Evolutionary conservation across 2,888 invertebrate genomes (phyloP).

Genomic region (Dorcus hopei): DNA sequence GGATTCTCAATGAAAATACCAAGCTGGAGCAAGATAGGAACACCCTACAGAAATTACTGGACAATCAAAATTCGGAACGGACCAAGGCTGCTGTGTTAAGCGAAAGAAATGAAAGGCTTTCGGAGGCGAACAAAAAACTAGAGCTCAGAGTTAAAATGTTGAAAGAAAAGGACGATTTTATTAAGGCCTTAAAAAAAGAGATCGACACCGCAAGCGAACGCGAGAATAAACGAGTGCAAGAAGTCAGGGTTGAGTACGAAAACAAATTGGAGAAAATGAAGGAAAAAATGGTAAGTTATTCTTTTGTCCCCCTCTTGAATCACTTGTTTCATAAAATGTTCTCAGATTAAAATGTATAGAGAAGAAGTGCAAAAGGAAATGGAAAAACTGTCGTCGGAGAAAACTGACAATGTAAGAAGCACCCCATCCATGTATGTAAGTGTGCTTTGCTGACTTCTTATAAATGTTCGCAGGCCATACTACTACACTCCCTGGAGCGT

Average conservation of each 20-base stretch:
- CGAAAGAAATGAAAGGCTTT: conserved; percentile 44
- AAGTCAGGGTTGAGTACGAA: conserved; percentile 66
- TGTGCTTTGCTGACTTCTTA: background rate
- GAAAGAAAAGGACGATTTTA: conserved; percentile 46
- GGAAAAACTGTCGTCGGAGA: conserved; percentile 54
- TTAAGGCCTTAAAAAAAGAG: conserved; percentile 39
- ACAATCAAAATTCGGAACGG: conserved; percentile 35
- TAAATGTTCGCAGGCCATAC: conserved; percentile 2
- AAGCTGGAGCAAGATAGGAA: conserved; percentile 40
- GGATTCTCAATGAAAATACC: conserved; percentile 38
- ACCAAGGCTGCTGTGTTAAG: conserved; percentile 33
- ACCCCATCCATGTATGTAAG: background rate
- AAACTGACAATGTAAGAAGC: conserved; percentile 53
- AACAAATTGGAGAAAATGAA: conserved; percentile 76
- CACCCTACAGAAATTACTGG: conserved; percentile 32
- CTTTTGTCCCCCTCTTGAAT: background rate
- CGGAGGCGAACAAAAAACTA: conserved; percentile 45
- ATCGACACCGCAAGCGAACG: conserved; percentile 36
- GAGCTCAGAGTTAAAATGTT: conserved; percentile 44
- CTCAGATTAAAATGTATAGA: conserved; percentile 58
- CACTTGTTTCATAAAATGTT: background rate
- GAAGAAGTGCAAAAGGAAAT: conserved; percentile 62
- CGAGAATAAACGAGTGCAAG: conserved; percentile 50
- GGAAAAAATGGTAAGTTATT: conserved; percentile 72
- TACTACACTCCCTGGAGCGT: conserved; percentile 2